Percentiles rank a stretch among this genome's conserved stretches.
Conservation (phyloP, 2,113 vertebrate species). For the Nothocercus julius region DNA sequence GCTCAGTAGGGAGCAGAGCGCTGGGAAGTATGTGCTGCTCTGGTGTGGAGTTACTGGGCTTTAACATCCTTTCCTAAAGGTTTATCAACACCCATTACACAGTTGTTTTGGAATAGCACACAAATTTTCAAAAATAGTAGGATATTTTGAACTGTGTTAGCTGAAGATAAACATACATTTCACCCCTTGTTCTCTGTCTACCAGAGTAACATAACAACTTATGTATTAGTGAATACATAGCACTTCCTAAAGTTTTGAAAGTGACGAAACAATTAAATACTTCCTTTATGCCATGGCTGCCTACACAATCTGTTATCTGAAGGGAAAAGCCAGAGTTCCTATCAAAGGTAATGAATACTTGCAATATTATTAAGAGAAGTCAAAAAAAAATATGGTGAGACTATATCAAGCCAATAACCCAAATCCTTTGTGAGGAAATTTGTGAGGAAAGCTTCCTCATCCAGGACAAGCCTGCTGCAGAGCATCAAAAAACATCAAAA, state of each 20-base stretch:
- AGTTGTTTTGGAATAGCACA: slow-evolving; percentile 13
- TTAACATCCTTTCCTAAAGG: not conserved
- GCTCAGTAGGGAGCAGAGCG: not conserved
- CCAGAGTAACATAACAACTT: slow-evolving; percentile 12
- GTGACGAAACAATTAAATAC: slow-evolving; percentile 49
- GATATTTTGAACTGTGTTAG: slow-evolving; percentile 39
- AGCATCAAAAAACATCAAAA: slow-evolving; percentile 28
- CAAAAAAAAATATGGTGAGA: slow-evolving; percentile 44
- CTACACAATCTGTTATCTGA: slow-evolving; percentile 56
- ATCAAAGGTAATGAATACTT: slow-evolving; percentile 47
- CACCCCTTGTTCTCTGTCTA: slow-evolving; percentile 2
- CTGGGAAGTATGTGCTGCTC: rapidly evolving
- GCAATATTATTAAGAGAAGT: not conserved
- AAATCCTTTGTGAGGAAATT: slow-evolving; percentile 21
- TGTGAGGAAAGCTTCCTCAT: slow-evolving; percentile 37
- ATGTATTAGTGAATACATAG: slow-evolving; percentile 18
- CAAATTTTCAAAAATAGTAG: slow-evolving; percentile 3
- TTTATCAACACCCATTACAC: slow-evolving; percentile 7
- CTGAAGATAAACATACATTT: slow-evolving; percentile 41
- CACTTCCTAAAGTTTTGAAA: not conserved
- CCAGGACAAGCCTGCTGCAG: not conserved
- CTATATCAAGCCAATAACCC: not conserved
- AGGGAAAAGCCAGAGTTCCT: slow-evolving; percentile 10
- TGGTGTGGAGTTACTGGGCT: not conserved
- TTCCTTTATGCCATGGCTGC: slow-evolving; percentile 58